A percentile compares a stretch with the other conserved stretches of the same genome.
Evolutionary conservation across 2,888 invertebrate genomes (phyloP).

Genomic region (Hydroisotoma schaefferi): DNA sequence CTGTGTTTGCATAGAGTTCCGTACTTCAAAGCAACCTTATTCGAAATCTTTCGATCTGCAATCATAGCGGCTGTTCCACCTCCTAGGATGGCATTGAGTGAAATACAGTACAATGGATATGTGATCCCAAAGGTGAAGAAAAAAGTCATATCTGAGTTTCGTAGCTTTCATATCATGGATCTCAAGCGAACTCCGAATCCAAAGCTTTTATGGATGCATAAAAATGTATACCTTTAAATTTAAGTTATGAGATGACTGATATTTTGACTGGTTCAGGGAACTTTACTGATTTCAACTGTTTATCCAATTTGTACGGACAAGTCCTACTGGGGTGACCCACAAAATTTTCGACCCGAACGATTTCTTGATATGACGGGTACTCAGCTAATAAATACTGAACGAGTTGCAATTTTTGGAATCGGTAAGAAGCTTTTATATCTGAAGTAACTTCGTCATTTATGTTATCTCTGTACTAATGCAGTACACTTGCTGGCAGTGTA

Average conservation of each 20-base stretch:
- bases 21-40: constrained; percentile 6
- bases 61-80: background rate
- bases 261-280: background rate
- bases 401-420: background rate
- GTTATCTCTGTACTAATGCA: too few species aligned
- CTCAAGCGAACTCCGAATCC: background rate
- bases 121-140: constrained; percentile 1
- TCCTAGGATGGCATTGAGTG: background rate
- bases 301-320: background rate
- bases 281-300: background rate
- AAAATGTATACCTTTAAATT: too few species aligned
- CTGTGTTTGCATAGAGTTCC: background rate
- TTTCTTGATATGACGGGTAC: constrained; percentile 4
- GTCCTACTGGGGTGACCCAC: constrained; percentile 2
- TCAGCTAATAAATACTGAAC: background rate
- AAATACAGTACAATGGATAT: background rate
- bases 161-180: background rate
- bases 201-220: too few species aligned
- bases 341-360: constrained; percentile 5
- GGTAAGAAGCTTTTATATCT: background rate
- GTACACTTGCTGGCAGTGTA: too few species aligned
- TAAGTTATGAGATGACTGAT: too few species aligned
- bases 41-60: background rate
- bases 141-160: background rate
- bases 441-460: too few species aligned